Percentiles rank a stretch among this genome's conserved stretches.
Conservation (phyloP, 2,888 invertebrate species). For the Drosophila prolongata region DNA sequence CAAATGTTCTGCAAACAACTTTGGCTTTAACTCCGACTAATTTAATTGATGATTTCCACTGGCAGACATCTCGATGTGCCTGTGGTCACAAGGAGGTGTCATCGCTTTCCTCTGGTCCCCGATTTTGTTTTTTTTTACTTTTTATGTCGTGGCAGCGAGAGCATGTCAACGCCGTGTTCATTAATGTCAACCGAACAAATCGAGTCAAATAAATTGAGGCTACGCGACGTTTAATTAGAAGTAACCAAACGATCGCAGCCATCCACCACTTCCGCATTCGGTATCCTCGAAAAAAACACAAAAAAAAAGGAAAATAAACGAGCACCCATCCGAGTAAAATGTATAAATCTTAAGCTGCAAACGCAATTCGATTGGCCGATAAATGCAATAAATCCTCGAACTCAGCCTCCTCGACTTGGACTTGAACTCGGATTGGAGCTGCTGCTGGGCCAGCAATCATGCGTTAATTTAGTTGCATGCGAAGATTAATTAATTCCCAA, state of each 20-base stretch:
- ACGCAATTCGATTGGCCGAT: conserved; percentile 75
- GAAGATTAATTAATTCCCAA: conserved; percentile 79
- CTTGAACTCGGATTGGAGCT: conserved; percentile 21
- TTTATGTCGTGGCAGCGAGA: conserved; percentile 51
- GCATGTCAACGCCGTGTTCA: conserved; percentile 75
- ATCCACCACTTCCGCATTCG: conserved; percentile 62
- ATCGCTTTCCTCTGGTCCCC: conserved; percentile 63
- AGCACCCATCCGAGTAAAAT: conserved; percentile 41
- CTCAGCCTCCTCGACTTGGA: conserved; percentile 29
- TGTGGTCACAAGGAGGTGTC: conserved; percentile 70
- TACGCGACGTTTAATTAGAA: conserved; percentile 69
- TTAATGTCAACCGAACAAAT: conserved; percentile 72
- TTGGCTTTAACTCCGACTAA: conserved; percentile 61
- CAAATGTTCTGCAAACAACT: conserved; percentile 74
- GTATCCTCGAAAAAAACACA: conserved; percentile 22
- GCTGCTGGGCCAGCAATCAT: conserved; percentile 66
- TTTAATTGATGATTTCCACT: conserved; percentile 76
- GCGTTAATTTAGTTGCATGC: conserved; percentile 81
- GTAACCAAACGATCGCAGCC: conserved; percentile 10
- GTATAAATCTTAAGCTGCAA: conserved; percentile 68
- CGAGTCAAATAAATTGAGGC: conserved; percentile 73
- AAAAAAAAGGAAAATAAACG: conserved; percentile 21
- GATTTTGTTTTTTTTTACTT: conserved; percentile 3
- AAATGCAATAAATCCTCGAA: conserved; percentile 70
- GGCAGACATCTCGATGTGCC: conserved; percentile 60